phyloP scores from a whole-genome alignment of 2,797 vertebrate genomes.

The Acropternis orthonyx region DNA sequence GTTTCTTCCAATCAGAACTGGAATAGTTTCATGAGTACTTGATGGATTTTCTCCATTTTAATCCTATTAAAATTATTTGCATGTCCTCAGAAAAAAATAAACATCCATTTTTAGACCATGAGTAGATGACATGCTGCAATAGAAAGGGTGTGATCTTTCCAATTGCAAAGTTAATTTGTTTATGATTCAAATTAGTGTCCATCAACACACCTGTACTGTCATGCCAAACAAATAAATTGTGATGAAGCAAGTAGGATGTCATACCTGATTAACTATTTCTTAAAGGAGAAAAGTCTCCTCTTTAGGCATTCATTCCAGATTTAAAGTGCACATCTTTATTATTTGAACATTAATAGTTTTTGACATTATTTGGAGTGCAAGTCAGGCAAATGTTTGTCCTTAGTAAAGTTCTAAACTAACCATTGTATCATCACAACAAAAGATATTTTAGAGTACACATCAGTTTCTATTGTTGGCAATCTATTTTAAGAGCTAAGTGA shows the following conservation, averaged over 20 bases:
- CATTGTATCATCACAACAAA: neutral
- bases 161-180: conserved; percentile 37
- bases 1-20: neutral
- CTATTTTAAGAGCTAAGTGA: neutral
- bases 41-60: neutral
- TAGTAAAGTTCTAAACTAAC: neutral
- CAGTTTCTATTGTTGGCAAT: neutral
- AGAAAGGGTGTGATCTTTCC: neutral
- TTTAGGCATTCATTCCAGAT: conserved; percentile 17
- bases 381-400: neutral
- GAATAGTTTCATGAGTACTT: neutral
- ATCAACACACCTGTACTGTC: neutral
- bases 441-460: neutral
- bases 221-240: neutral
- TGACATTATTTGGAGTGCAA: neutral
- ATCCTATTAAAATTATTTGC: neutral
- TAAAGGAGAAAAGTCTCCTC: neutral
- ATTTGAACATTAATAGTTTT: neutral
- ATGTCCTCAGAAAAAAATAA: conserved; percentile 6
- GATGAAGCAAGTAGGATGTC: neutral
- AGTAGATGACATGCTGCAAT: neutral
- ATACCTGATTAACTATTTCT: neutral
- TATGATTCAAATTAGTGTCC: conserved; percentile 38
- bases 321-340: neutral
- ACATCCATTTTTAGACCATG: neutral